Evolutionary conservation across 2,888 invertebrate genomes (phyloP).

Genomic region (Drosophila austrosaltans): DNA sequence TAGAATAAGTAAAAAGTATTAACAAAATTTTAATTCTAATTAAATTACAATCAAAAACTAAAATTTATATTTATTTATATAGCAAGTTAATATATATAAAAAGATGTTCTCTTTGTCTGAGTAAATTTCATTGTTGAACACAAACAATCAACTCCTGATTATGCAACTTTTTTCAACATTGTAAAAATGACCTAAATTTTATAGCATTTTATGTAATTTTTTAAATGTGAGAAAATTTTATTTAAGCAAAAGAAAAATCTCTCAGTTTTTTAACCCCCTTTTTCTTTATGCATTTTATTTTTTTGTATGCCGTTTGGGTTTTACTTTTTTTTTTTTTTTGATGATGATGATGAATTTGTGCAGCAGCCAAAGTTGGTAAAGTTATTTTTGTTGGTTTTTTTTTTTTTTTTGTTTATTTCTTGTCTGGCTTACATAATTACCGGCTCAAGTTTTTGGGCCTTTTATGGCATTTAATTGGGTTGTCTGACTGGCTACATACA

Average conservation of each 20-base stretch:
- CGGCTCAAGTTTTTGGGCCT: constrained; percentile 34
- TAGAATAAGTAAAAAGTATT: no score
- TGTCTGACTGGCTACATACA: constrained; percentile 13
- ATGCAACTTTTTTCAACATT: constrained; percentile 48
- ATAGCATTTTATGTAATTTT: constrained; percentile 55
- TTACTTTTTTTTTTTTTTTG: constrained; percentile 16
- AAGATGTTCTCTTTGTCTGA: no score
- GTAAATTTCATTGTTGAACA: neutral
- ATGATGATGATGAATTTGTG: constrained; percentile 17
- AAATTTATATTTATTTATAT: no score
- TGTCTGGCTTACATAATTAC: constrained; percentile 65
- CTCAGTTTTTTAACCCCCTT: constrained; percentile 11
- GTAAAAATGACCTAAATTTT: constrained; percentile 62
- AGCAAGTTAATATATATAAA: no score
- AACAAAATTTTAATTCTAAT: no score
- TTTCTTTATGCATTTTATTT: constrained; percentile 36
- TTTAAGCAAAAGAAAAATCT: constrained; percentile 31
- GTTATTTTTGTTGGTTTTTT: constrained; percentile 33
- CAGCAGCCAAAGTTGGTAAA: constrained; percentile 29
- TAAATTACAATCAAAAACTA: no score
- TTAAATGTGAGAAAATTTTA: constrained; percentile 33
- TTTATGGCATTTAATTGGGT: constrained; percentile 19
- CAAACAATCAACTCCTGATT: constrained; percentile 24
- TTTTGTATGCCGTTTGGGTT: constrained; percentile 19
- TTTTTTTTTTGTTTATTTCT: constrained; percentile 34